Evolutionary conservation across 1,140 invertebrate genomes (phyloP).

Genomic region (Drosophila lini): DNA sequence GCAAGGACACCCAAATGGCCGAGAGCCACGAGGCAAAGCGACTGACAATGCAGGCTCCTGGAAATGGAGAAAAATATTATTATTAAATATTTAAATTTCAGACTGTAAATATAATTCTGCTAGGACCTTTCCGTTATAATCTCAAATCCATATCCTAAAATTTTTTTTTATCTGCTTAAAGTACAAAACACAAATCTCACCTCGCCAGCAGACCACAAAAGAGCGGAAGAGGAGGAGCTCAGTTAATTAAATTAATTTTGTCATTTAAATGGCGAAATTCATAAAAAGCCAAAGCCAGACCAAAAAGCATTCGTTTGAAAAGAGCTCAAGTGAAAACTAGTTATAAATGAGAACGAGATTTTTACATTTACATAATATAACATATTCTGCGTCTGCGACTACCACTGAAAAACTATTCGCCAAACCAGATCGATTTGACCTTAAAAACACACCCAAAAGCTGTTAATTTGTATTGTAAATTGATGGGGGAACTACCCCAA

Average conservation of each 20-base stretch:
- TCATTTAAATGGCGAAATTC: constrained; percentile 39
- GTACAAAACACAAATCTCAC: neutral
- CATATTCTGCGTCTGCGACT: constrained; percentile 17
- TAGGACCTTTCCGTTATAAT: neutral
- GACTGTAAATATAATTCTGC: neutral
- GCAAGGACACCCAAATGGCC: constrained; percentile 81
- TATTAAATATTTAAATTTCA: neutral
- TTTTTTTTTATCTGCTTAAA: neutral
- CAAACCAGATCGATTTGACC: constrained; percentile 45
- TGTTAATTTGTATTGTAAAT: constrained; percentile 40
- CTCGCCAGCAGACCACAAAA: constrained; percentile 4
- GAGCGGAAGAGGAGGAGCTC: constrained; percentile 25
- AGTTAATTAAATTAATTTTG: constrained; percentile 41
- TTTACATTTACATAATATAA: constrained; percentile 52
- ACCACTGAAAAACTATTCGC: constrained; percentile 19
- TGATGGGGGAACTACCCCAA: constrained; percentile 16
- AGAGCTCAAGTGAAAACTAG: constrained; percentile 46
- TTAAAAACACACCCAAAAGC: constrained; percentile 50
- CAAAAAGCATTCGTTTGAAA: constrained; percentile 16
- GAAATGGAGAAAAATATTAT: neutral
- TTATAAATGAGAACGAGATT: constrained; percentile 45
- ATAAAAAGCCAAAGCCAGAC: constrained; percentile 2
- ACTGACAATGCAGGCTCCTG: constrained; percentile 82
- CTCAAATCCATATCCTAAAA: neutral
- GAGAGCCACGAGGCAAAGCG: constrained; percentile 83